Percentiles rank a stretch among this genome's conserved stretches.
Conservation (phyloP, 2,888 invertebrate species). For the Philereme vetulata region DNA sequence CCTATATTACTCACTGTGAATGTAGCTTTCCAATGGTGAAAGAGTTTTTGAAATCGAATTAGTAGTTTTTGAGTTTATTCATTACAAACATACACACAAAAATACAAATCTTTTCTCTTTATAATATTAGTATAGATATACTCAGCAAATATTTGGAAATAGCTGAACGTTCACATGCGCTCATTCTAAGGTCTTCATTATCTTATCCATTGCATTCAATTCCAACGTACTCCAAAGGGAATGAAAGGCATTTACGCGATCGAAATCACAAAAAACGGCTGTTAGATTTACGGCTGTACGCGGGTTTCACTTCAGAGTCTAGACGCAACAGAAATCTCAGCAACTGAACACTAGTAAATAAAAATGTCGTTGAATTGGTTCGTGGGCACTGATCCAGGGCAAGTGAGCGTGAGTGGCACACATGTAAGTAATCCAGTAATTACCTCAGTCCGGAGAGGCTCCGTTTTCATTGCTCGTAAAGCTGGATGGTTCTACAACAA, state of each 20-base stretch:
- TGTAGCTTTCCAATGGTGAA: too few relatives aligned
- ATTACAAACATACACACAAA: too few relatives aligned
- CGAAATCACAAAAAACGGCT: slow-evolving; percentile 22
- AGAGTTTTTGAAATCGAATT: too few relatives aligned
- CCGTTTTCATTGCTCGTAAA: slow-evolving; percentile 78
- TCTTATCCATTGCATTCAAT: slow-evolving; percentile 4
- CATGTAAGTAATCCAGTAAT: slow-evolving; percentile 76
- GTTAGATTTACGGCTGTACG: slow-evolving; percentile 13
- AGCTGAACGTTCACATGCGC: too few relatives aligned
- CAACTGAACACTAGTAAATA: slow-evolving; percentile 25
- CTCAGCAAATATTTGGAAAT: too few relatives aligned
- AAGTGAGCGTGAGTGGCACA: slow-evolving; percentile 44
- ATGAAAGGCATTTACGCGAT: slow-evolving; percentile 16
- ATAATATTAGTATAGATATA: too few relatives aligned
- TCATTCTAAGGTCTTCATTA: too few relatives aligned
- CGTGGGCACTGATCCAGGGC: slow-evolving; percentile 11
- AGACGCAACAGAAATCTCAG: slow-evolving; percentile 22
- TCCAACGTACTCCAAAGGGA: background rate
- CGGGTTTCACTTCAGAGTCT: slow-evolving; percentile 15
- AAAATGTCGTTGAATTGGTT: slow-evolving; percentile 20
- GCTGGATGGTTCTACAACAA: slow-evolving; percentile 69
- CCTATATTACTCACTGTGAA: too few relatives aligned
- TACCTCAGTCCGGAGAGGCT: slow-evolving; percentile 67
- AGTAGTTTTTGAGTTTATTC: too few relatives aligned
- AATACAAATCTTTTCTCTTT: too few relatives aligned